Conservation (phyloP, 2,888 invertebrate genomes). For the Charanyca ferruginea region DNA sequence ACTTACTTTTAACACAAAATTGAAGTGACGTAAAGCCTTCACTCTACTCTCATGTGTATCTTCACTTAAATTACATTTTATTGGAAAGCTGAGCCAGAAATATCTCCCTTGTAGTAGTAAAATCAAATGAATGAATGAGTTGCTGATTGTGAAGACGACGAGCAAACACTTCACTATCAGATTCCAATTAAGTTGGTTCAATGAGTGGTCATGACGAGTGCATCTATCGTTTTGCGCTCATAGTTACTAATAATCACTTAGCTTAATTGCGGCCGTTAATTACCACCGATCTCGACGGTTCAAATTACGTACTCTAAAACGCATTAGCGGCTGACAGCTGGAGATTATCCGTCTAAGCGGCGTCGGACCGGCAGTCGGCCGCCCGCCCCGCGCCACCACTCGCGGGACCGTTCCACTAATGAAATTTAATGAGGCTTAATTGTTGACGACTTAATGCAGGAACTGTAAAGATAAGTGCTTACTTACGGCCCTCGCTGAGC, state of each 20-base stretch:
- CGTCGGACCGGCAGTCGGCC: conserved; percentile 77
- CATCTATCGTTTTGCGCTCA: conserved; percentile 78
- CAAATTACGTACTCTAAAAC: conserved; percentile 92
- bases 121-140: conserved; percentile 54
- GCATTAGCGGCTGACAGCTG: conserved; percentile 91
- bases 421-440: conserved; percentile 91
- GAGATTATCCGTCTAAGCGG: conserved; percentile 90
- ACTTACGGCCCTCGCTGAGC: conserved; percentile 76
- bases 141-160: conserved; percentile 32
- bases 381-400: conserved; percentile 74
- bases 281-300: conserved; percentile 90
- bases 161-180: conserved; percentile 46
- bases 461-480: conserved; percentile 87
- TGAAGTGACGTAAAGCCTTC: conserved; percentile 90
- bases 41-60: conserved; percentile 87
- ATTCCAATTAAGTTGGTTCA: conserved; percentile 57
- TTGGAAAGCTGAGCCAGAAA: conserved; percentile 80
- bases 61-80: conserved; percentile 88
- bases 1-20: conserved; percentile 90
- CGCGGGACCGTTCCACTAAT: conserved; percentile 85
- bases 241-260: conserved; percentile 89
- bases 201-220: conserved; percentile 60
- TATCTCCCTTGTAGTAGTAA: conserved; percentile 68
- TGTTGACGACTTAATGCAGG: conserved; percentile 90
- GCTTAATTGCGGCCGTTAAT: conserved; percentile 90